Conservation (phyloP, 64 coral and sea anemone species). For the Pocillopora damicornis region DNA sequence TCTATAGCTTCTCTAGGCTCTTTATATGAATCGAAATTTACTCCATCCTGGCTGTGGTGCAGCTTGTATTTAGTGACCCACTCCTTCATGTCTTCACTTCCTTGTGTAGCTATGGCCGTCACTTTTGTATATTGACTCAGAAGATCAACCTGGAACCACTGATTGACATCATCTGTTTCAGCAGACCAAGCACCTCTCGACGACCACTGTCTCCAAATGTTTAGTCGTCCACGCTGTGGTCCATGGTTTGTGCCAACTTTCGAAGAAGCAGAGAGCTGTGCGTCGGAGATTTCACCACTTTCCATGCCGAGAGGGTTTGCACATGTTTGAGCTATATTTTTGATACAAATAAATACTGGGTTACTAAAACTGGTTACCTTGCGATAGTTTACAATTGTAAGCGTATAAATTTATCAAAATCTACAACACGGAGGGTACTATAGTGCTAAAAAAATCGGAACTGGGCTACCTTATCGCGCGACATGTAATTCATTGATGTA, state of each 20-base stretch:
- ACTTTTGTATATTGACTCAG: not conserved
- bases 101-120: not conserved
- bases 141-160: not conserved
- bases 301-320: not conserved
- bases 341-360: no score
- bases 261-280: not conserved
- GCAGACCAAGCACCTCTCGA: not conserved
- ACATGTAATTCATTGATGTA: no score
- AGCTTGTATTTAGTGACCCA: conserved; percentile 4
- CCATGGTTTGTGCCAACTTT: not conserved
- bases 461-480: no score
- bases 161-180: not conserved
- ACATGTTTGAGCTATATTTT: no score
- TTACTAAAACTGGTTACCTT: no score
- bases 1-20: not conserved
- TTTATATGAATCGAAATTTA: not conserved
- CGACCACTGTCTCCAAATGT: not conserved
- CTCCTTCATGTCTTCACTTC: not conserved
- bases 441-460: no score
- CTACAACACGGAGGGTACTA: no score
- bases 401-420: no score
- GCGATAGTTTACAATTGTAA: no score
- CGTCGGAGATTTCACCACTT: not conserved
- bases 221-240: not conserved
- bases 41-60: not conserved